Base-by-base conservation (phyloP, 2,113 vertebrate genomes). In the Erythrocercus mccallii region DNA sequence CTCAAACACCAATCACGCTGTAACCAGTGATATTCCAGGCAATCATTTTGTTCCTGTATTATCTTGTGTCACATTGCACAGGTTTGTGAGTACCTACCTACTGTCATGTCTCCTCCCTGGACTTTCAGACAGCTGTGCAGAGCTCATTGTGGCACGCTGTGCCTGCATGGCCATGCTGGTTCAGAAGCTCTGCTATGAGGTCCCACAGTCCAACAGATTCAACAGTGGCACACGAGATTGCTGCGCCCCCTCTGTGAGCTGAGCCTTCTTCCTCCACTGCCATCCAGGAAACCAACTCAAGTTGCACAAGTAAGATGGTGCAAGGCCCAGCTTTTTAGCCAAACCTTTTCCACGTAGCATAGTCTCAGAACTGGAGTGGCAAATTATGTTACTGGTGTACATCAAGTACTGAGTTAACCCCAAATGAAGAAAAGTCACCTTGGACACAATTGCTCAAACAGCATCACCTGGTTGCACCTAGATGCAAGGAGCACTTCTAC, bases 21-120 rank as follows among this genome's bases (percentile, higher is more conserved):
- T 38, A 85, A 79, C 9, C 18, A 51, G 31, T 17, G 56, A 64
- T 15, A 58, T 4, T 60, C 35, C 44, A 33, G 27, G 51, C 0
- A 0, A 71, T 48, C 14, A 31, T 30, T 90, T 23, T 44, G 19
- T 19, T 38, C n/a, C 79, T 70, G 24, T 2, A 2, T 42, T 61
- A 61, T 1, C 69, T 74, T 0, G 0, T 27, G 65, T 48, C n/a
- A 16, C 7, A 40, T 8, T 8, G 37, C 6, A 57, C 7, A 65
- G 16, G 25, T 54, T 54, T 57, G 27, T 23, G 45, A 28, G 22
- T 7, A 71, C 11, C 42, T 33, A 66, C 3, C 47, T 30, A 31
- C 25, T 47, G 24, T 21, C 33, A 22, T 56, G 27, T n/a, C 10
- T 81, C 31, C 70, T 54, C 57, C 47, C 35, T 22, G 31, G 71